These are phyloP conservation scores for Cheilosia vernalis DNA, from an alignment of 2,888 invertebrate genomes.

Conservation along the genomic window DNA sequence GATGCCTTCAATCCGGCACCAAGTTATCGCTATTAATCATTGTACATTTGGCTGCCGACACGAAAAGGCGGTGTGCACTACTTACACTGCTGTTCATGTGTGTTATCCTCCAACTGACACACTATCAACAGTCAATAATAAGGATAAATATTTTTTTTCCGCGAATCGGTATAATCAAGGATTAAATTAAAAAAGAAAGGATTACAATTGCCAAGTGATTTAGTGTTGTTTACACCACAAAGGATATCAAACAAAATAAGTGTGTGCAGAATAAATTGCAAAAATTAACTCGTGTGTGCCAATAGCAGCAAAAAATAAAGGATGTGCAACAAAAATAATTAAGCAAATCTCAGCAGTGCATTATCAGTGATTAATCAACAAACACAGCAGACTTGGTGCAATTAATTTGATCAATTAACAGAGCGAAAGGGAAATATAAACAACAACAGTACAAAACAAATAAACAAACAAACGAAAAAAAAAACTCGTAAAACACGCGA, in stretches of 20 bases:
- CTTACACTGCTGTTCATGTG: constrained; percentile 61
- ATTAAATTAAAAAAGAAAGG: constrained; percentile 58
- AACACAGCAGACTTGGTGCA: constrained; percentile 50
- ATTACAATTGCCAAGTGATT: constrained; percentile 47
- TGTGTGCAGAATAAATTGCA: constrained; percentile 9
- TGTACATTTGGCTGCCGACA: constrained; percentile 82
- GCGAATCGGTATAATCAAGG: constrained; percentile 40
- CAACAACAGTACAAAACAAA: constrained; percentile 30
- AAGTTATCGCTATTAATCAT: constrained; percentile 81
- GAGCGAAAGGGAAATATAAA: constrained; percentile 52
- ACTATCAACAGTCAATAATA: constrained; percentile 46
- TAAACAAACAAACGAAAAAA: constrained; percentile 16
- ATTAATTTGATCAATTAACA: constrained; percentile 71
- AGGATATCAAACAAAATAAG: constrained; percentile 36
- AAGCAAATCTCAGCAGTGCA: constrained; percentile 31
- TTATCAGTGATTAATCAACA: constrained; percentile 62
- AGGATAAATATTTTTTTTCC: constrained; percentile 25
- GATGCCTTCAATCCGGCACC: constrained; percentile 75
- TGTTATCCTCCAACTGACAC: constrained; percentile 49
- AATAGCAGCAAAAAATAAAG: constrained; percentile 32
- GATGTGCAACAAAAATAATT: constrained; percentile 55
- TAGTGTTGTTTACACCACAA: constrained; percentile 38
- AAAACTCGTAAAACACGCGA: constrained; percentile 60
- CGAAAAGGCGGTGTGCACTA: constrained; percentile 81
- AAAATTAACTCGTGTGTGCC: constrained; percentile 16